Base-by-base conservation (phyloP, 1,140 invertebrate genomes). In the Panonychus citri region DNA sequence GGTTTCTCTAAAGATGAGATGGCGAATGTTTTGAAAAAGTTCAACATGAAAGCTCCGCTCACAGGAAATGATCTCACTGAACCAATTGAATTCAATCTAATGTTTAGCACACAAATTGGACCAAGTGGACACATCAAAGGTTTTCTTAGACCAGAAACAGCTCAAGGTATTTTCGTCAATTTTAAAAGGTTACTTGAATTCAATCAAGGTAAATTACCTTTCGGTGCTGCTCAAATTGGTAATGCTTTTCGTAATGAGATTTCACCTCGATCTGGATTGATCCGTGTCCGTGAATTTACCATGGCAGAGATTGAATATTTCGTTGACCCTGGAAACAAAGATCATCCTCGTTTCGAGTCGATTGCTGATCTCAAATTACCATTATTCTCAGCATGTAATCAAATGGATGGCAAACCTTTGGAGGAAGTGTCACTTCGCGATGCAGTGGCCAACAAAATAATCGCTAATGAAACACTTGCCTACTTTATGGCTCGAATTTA, bases 291-390 rank as follows among this genome's bases (percentile, higher is more conserved):
- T 65, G 95, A 99, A 68, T 99, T 99, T 66, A 97, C 91, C 0
- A 96, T 99, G 91, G 94, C 93, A 50, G 95, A 99, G 75, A 99
- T 99, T 62, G 95, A 99, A 69, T 91, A 99, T 73, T 99, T 99
- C 69, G 94, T 93, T 72, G 90, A 98, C 71, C 86, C 91, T 1
- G 69, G 62, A 3, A 75, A 84, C 58, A 95, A 97, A 65, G 77
- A 74, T 58, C 90, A 97, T 74, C 79, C 82, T 0, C 97, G 96
- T 70, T 99, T 99, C 72, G 73, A 73, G 1, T 71, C 71, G 46
- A 73, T 96, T 0, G 76, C 77, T 61, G 74, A 87, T 64, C 78
- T 82, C 3, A 64, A 74, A 42, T 69, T 99, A 67, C 68, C 79
- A 7, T 68, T 98, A 1, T 97, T 94, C 65, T 95, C 93, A 0